Evolutionary conservation across 2,797 vertebrate genomes (phyloP).

Genomic region (Falco peregrinus): DNA sequence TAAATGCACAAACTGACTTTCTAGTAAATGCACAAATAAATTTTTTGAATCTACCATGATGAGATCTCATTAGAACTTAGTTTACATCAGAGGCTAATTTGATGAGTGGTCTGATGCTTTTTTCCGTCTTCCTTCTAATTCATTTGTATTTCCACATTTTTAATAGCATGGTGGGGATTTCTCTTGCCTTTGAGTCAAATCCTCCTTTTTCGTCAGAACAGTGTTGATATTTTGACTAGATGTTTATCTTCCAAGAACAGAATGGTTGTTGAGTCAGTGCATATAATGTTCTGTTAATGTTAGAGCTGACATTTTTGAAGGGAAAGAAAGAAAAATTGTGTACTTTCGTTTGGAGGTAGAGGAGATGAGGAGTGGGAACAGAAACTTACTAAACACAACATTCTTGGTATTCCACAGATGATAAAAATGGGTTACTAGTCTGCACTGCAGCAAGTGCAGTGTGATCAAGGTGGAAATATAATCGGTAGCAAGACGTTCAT

Average conservation of each 20-base stretch:
- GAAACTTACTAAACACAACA: neutral
- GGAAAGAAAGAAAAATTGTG: neutral
- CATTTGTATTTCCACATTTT: neutral
- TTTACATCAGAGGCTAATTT: neutral
- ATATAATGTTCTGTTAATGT: neutral
- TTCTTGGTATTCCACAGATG: constrained; percentile 14
- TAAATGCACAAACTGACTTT: neutral
- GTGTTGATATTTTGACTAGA: neutral
- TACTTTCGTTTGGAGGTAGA: neutral
- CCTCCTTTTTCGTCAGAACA: neutral
- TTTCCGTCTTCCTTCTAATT: neutral
- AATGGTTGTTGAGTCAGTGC: neutral
- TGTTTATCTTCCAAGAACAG: neutral
- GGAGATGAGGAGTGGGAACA: neutral
- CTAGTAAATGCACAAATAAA: neutral
- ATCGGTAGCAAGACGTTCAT: neutral
- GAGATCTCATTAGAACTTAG: neutral
- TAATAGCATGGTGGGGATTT: neutral
- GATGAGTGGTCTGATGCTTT: neutral
- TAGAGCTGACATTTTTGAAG: neutral
- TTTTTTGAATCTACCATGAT: neutral
- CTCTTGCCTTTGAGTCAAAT: neutral
- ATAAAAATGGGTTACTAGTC: neutral
- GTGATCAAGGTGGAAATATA: neutral
- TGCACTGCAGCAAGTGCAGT: constrained; percentile 30